Evolutionary conservation across 1,140 invertebrate species (phyloP).

Genomic region (Neotoxoptera formosana): DNA sequence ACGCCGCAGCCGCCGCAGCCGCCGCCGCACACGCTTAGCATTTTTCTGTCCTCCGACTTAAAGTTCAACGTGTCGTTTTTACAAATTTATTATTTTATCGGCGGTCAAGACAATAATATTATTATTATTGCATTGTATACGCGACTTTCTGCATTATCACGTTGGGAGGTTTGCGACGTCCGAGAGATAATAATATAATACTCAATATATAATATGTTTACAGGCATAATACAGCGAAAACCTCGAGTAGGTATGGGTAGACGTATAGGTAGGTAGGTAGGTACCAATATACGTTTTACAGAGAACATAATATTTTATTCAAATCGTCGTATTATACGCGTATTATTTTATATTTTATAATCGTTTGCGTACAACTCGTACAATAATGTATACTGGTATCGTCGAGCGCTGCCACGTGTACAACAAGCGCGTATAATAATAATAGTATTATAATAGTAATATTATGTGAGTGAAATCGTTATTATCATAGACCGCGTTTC

Average conservation of each 20-base stretch:
- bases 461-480: not conserved
- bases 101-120: not conserved
- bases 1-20: too few relatives aligned
- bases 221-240: not conserved
- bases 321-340: not conserved
- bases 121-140: too few relatives aligned
- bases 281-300: not conserved
- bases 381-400: too few relatives aligned
- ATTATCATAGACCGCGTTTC: not conserved
- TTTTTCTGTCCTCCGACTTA: not conserved
- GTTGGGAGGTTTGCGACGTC: conserved; percentile 1
- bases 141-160: conserved; percentile 1
- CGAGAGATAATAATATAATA: too few relatives aligned
- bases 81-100: not conserved
- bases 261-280: not conserved
- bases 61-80: conserved; percentile 17
- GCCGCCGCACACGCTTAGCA: not conserved
- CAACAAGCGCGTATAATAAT: not conserved
- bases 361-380: not conserved
- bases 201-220: not conserved
- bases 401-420: too few relatives aligned
- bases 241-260: too few relatives aligned
- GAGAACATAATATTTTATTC: not conserved
- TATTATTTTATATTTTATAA: not conserved
- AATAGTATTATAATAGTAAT: not conserved